A percentile compares a stretch with the other conserved stretches of the same genome.
phyloP scores from a whole-genome alignment of 1,140 invertebrate species.

The Zaprionus capensis region DNA sequence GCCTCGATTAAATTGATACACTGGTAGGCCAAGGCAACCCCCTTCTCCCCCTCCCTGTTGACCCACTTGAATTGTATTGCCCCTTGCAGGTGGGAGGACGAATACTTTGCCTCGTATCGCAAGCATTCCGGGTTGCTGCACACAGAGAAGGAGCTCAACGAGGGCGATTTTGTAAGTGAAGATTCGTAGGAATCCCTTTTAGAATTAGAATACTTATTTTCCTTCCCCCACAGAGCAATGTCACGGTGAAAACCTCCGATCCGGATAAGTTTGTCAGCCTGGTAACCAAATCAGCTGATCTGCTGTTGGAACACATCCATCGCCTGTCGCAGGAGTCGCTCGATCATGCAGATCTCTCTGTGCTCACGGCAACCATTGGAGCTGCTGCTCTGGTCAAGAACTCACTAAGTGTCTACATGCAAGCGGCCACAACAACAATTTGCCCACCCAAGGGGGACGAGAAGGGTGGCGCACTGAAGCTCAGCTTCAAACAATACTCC shows the following conservation, averaged over 20 bases:
- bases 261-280: constrained; percentile 89
- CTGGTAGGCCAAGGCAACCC: constrained; percentile 85
- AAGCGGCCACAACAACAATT: constrained; percentile 75
- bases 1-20: constrained; percentile 91
- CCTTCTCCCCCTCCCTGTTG: not conserved
- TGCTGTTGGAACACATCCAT: constrained; percentile 90
- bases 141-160: constrained; percentile 72
- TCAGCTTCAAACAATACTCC: constrained; percentile 90
- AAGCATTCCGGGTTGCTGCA: constrained; percentile 85
- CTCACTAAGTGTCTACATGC: constrained; percentile 89
- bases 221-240: constrained; percentile 72
- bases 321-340: constrained; percentile 91
- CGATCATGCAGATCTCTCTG: constrained; percentile 91
- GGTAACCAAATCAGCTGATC: constrained; percentile 89
- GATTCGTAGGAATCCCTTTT: not conserved
- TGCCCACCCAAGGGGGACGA: constrained; percentile 83
- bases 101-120: constrained; percentile 85
- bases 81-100: constrained; percentile 78
- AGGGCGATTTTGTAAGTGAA: constrained; percentile 73
- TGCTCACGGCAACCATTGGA: constrained; percentile 90
- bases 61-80: constrained; percentile 30
- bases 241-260: constrained; percentile 88
- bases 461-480: constrained; percentile 82
- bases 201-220: not conserved
- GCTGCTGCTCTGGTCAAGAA: constrained; percentile 91